Conservation (phyloP, 2,797 vertebrate species). For the Spondyliosoma cantharus region DNA sequence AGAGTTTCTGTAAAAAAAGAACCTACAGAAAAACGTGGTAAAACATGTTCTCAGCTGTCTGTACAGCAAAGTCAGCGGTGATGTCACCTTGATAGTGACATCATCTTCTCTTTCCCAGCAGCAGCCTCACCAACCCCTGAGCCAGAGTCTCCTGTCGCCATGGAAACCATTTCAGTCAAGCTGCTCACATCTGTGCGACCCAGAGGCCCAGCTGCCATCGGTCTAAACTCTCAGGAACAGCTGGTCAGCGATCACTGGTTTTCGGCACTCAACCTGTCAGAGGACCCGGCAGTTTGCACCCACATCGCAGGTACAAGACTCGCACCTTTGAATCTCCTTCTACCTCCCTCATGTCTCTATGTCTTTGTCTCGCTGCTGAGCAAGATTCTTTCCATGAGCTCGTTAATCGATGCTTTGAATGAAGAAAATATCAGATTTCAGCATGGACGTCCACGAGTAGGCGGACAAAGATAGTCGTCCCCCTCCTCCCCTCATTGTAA, state of each 20-base stretch:
- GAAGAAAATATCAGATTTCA: conserved; percentile 67
- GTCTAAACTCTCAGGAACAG: conserved; percentile 85
- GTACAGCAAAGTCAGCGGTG: not conserved
- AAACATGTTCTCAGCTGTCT: not conserved
- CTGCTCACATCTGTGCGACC: conserved; percentile 72
- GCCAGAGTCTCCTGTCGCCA: conserved; percentile 72
- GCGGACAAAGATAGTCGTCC: conserved; percentile 50
- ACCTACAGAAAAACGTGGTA: too few relatives aligned
- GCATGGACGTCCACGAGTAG: conserved; percentile 23
- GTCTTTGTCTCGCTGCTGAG: conserved; percentile 37
- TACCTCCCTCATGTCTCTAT: not conserved
- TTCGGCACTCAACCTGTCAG: conserved; percentile 78
- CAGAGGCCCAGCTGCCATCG: conserved; percentile 56
- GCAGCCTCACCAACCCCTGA: conserved; percentile 61
- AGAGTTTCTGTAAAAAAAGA: not conserved
- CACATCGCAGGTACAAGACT: conserved; percentile 80
- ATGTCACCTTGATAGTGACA: conserved; percentile 57
- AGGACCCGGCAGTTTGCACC: conserved; percentile 64
- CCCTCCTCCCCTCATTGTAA: conserved; percentile 47
- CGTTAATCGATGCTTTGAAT: conserved; percentile 58
- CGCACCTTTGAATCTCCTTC: not conserved
- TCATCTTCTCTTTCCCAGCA: conserved; percentile 69
- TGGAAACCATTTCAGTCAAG: conserved; percentile 78
- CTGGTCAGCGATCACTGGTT: conserved; percentile 80
- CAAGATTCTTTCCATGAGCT: conserved; percentile 18